phyloP scores from a whole-genome alignment of 2,888 invertebrate genomes.

The Pinctada fucata region DNA sequence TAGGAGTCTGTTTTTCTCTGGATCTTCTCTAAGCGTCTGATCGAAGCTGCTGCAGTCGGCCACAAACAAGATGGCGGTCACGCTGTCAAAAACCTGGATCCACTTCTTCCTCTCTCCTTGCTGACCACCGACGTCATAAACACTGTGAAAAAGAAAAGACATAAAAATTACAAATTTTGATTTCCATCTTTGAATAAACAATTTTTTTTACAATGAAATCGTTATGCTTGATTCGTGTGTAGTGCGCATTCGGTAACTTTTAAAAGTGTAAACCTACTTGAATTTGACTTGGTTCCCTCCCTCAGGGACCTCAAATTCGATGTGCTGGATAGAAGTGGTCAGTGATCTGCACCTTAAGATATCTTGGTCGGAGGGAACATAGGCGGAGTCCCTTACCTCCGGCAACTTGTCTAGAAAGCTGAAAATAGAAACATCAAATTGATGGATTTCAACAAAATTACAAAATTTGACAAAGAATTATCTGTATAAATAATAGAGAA shows the following conservation, averaged over 20 bases:
- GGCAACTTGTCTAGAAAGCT: conserved; percentile 87
- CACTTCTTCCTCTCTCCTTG: conserved; percentile 89
- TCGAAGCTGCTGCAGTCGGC: conserved; percentile 90
- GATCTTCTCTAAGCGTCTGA: conserved; percentile 85
- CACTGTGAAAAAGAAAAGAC: conserved; percentile 74
- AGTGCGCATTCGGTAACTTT: too few species aligned
- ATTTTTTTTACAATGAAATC: background rate
- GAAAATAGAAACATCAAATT: conserved; percentile 60
- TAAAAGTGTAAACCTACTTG: conserved; percentile 53
- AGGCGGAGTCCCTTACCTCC: conserved; percentile 82
- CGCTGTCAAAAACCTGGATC: conserved; percentile 90
- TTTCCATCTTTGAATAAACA: background rate
- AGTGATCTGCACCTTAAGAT: conserved; percentile 85
- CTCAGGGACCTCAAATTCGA: conserved; percentile 69
- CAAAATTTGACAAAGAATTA: background rate
- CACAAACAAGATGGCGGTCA: conserved; percentile 88
- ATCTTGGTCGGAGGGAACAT: conserved; percentile 86
- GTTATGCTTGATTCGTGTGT: too few species aligned
- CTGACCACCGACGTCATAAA: conserved; percentile 92
- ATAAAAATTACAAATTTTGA: background rate
- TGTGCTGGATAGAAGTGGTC: conserved; percentile 71
- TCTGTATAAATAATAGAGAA: too few species aligned
- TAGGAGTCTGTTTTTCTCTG: conserved; percentile 83
- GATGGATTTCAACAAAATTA: background rate
- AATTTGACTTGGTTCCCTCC: conserved; percentile 65